These are phyloP conservation scores for Hemichromis elongatus DNA, from an alignment of 2,113 vertebrate genomes.

Conservation along the genomic window DNA sequence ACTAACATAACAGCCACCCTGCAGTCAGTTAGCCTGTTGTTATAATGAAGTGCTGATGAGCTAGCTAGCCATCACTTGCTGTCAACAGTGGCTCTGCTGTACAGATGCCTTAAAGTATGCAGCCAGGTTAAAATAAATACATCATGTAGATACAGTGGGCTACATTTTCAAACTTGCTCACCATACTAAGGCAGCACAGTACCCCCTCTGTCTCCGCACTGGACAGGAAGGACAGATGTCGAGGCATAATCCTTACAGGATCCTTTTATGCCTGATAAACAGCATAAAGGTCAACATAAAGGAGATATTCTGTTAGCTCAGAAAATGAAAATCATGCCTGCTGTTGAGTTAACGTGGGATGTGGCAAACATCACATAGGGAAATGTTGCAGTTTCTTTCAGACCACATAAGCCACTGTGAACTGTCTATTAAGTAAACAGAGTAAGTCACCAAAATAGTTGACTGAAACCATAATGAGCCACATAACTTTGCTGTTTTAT, in stretches of 20 bases:
- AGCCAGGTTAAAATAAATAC: slow-evolving; percentile 2
- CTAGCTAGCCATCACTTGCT: neutral
- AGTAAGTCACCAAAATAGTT: neutral
- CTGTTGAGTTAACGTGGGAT: neutral
- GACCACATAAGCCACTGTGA: neutral
- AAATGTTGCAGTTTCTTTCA: neutral
- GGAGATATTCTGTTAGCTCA: neutral
- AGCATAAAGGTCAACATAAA: neutral
- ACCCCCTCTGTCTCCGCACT: neutral
- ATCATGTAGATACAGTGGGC: neutral
- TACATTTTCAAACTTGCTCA: slow-evolving; percentile 3
- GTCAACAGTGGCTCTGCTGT: neutral
- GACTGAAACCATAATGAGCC: neutral
- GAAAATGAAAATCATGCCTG: neutral
- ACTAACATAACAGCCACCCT: neutral
- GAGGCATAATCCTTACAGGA: neutral
- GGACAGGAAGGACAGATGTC: neutral
- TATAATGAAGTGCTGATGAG: neutral
- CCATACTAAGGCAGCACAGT: neutral
- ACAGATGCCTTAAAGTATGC: neutral
- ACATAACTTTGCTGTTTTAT: neutral
- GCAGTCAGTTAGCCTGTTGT: neutral
- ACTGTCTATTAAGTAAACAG: neutral
- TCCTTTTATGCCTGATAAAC: neutral
- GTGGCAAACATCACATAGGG: neutral